Evolutionary conservation across 2,797 vertebrate genomes (phyloP).

Genomic region (Anniella stebbinsi): DNA sequence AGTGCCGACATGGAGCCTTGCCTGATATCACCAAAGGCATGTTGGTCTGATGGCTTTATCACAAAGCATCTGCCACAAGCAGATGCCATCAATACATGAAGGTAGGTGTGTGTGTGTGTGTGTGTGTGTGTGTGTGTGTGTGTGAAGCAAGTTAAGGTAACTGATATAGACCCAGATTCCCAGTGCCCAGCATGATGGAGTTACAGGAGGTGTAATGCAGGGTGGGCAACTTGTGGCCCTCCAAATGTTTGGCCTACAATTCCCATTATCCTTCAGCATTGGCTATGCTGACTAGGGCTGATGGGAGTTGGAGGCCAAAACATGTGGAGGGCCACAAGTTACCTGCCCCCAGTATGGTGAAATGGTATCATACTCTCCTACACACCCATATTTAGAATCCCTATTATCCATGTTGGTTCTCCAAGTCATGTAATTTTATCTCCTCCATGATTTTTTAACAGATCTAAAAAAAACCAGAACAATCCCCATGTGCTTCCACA

Average conservation of each 20-base stretch:
- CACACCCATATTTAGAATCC: neutral
- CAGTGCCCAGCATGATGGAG: conserved; percentile 4
- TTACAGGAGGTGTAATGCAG: conserved; percentile 16
- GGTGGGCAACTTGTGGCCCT: too few species aligned
- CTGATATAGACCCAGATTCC: conserved; percentile 31
- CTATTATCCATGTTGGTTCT: neutral
- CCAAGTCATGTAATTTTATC: neutral
- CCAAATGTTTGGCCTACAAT: too few species aligned
- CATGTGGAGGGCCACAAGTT: too few species aligned
- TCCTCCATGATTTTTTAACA: neutral
- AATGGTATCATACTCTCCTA: neutral
- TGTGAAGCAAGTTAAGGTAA: conserved; percentile 51
- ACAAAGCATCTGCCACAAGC: conserved; percentile 71
- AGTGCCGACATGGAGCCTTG: conserved; percentile 70
- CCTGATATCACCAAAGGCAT: conserved; percentile 72
- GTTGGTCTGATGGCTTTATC: conserved; percentile 73
- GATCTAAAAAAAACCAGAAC: neutral
- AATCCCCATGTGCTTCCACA: neutral
- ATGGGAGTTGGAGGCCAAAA: too few species aligned
- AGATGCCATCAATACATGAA: conserved; percentile 73
- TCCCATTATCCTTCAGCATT: too few species aligned
- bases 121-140: neutral
- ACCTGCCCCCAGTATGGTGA: conserved; percentile 2
- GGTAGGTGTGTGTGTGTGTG: neutral
- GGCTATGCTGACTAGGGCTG: too few species aligned